Evolutionary conservation across 2,113 vertebrate species (phyloP), one percentile per base, ranked within the genome.

Genomic region (Crotophaga sulcirostris): DNA sequence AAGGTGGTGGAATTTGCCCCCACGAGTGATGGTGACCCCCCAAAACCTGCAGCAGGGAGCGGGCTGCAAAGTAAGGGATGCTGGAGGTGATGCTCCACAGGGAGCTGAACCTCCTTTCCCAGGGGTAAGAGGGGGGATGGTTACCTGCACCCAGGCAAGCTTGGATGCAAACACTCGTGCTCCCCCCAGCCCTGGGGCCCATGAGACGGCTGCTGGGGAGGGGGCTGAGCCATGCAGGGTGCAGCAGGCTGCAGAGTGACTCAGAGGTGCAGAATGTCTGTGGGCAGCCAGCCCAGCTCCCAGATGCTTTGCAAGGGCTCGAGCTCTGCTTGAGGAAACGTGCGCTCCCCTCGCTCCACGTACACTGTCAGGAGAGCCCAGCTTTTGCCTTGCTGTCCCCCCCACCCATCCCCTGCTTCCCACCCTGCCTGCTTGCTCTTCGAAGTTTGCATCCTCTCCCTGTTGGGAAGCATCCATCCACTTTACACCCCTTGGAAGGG

Each of bases 211-310:
- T 69, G 49, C 40, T 45, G 95, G 86, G 95, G n/a, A 54, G 47
- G 90, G 90, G 91, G 83, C 85, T 67, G 83, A 3, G 11, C 40
- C 58, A 29, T 3, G 69, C 62, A 45, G 91, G 79, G 91, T 79
- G 63, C 89, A 58, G 89, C n/a, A 59, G 89, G 84, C 89, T 60
- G 82, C 24, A 11, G 63, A 1, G n/a, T 97, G 97, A 97, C 84
- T 97, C 96, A 97, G 94, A 69, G 63, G 60, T 94, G 93, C 84
- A 95, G 95, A 97, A 96, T 95, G 93, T 97, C 96, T 83, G 91
- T 82, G 96, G 96, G 96, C 96, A 97, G 80, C 89, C 87, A 2
- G 96, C 96, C 96, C 96, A 95, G 95, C 89, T 94, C 94, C 45
- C 96, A 96, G 95, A 95, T 90, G 91, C 95, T 94, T 31, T 8